Conservation (phyloP, 2,888 invertebrate genomes). For the Poecilus cupreus region DNA sequence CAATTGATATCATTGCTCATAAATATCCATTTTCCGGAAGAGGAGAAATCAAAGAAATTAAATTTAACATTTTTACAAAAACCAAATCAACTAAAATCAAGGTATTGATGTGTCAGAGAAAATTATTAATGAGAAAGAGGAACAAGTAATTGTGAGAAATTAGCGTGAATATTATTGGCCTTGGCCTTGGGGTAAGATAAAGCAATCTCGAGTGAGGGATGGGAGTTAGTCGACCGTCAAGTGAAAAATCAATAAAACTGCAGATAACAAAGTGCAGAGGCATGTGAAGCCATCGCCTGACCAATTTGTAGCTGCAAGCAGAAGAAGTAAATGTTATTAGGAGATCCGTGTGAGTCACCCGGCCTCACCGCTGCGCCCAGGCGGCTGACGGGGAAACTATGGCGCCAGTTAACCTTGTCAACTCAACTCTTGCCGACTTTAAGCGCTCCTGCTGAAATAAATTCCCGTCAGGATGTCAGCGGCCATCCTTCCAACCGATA, state of each 20-base stretch:
- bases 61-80: too few species aligned
- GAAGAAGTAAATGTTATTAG: constrained; percentile 34
- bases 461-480: constrained; percentile 34
- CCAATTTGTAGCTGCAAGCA: constrained; percentile 42
- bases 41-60: too few species aligned
- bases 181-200: constrained; percentile 1
- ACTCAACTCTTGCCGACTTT: constrained; percentile 21
- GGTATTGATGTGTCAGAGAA: too few species aligned
- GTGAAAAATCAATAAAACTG: constrained; percentile 21
- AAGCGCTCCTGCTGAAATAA: constrained; percentile 44
- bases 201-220: constrained; percentile 9
- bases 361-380: neutral
- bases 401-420: constrained; percentile 45
- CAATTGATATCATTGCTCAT: too few species aligned
- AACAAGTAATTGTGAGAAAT: neutral
- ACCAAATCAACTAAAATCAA: too few species aligned
- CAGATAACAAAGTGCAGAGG: constrained; percentile 38
- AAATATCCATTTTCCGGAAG: too few species aligned
- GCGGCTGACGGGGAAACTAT: constrained; percentile 28
- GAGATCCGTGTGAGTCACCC: constrained; percentile 17
- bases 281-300: constrained; percentile 34
- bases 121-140: too few species aligned
- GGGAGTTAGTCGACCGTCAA: constrained; percentile 16
- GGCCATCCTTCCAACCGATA: constrained; percentile 27
- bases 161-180: constrained; percentile 17